Conservation (phyloP, 92 coral and sea anemone species). For the Zoanthus gigantus region DNA sequence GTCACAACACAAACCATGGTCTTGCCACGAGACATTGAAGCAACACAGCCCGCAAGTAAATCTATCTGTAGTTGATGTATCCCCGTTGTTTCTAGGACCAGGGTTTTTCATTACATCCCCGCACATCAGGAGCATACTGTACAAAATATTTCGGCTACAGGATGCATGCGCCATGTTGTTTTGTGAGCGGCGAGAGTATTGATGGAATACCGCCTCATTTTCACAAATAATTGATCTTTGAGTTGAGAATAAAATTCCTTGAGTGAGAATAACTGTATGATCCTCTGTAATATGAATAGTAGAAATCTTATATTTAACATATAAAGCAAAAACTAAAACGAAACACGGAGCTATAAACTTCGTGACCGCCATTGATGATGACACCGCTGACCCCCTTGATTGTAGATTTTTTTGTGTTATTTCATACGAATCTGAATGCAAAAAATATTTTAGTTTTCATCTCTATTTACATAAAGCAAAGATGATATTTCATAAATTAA, state of each 20-base stretch:
- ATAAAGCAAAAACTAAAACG: background rate
- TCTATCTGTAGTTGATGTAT: slow-evolving; percentile 19
- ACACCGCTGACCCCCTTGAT: background rate
- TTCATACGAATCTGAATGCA: no score
- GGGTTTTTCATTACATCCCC: slow-evolving; percentile 20
- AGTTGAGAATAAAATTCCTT: background rate
- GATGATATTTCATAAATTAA: no score
- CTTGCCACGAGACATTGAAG: slow-evolving; percentile 30
- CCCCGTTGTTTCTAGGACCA: slow-evolving; percentile 1
- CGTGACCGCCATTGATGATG: background rate
- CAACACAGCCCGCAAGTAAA: slow-evolving; percentile 38
- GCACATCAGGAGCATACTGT: slow-evolving; percentile 12
- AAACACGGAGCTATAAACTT: slow-evolving; percentile 1
- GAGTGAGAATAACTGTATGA: background rate
- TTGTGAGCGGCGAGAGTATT: slow-evolving; percentile 2
- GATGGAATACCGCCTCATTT: slow-evolving; percentile 4
- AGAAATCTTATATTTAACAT: background rate
- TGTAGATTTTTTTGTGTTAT: no score
- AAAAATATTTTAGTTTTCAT: no score
- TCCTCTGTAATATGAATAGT: background rate
- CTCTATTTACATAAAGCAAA: no score
- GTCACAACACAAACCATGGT: slow-evolving; percentile 38
- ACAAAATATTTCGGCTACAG: background rate
- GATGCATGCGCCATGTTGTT: background rate
- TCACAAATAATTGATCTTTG: slow-evolving; percentile 2